Evolutionary conservation across 2,888 invertebrate genomes (phyloP).

Genomic region (Scelioninae gen. 2): DNA sequence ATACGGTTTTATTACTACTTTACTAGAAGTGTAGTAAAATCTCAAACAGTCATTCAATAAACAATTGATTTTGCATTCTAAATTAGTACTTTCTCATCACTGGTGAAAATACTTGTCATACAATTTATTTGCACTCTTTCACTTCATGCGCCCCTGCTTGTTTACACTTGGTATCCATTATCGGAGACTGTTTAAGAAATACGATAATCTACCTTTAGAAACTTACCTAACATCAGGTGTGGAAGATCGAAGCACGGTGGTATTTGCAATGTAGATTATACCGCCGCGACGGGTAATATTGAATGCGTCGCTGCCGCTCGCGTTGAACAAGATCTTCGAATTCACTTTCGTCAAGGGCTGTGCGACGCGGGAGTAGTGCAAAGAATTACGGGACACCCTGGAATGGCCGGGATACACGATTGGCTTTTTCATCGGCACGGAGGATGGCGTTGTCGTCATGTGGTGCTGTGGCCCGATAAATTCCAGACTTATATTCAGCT

Average conservation of each 20-base stretch:
- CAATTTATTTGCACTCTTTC: too few relatives aligned
- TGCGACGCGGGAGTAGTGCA: constrained; percentile 66
- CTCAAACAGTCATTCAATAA: too few relatives aligned
- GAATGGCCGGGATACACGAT: constrained; percentile 65
- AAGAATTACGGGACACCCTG: constrained; percentile 64
- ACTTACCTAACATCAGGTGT: constrained; percentile 74
- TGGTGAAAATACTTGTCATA: too few relatives aligned
- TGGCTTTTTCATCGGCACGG: constrained; percentile 62
- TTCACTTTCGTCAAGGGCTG: constrained; percentile 65
- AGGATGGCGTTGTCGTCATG: constrained; percentile 65
- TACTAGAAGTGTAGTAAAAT: too few relatives aligned
- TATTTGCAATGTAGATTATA: constrained; percentile 78
- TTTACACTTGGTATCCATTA: constrained; percentile 24
- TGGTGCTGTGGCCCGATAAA: constrained; percentile 70
- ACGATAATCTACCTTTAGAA: constrained; percentile 24
- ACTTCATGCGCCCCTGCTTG: neutral
- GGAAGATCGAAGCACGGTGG: constrained; percentile 74
- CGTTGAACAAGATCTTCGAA: constrained; percentile 61
- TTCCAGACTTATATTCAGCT: constrained; percentile 70
- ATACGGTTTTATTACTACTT: too few relatives aligned
- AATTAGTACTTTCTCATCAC: too few relatives aligned
- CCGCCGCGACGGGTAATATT: constrained; percentile 77
- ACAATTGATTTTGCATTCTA: too few relatives aligned
- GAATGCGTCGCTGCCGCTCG: constrained; percentile 74
- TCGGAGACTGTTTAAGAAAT: constrained; percentile 28